Conservation (phyloP, 2,113 vertebrate genomes). For the Oreochromis spilurus region DNA sequence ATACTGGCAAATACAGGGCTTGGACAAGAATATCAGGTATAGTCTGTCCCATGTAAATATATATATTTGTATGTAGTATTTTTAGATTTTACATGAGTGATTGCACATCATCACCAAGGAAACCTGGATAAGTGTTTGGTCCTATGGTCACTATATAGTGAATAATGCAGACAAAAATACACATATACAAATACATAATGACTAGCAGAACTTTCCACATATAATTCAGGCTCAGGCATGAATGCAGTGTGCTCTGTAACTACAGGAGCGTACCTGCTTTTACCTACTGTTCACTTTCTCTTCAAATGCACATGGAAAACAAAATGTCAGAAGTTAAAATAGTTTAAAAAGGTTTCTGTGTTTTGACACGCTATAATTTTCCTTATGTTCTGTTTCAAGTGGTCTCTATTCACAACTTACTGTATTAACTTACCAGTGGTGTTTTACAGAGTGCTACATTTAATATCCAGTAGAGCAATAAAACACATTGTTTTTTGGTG, state of each 20-base stretch:
- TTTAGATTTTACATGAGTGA: not conserved
- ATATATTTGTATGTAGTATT: not conserved
- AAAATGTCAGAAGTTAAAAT: not conserved
- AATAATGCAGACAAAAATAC: not conserved
- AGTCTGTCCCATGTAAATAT: accelerated
- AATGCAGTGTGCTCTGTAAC: not conserved
- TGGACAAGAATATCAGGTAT: constrained; percentile 82
- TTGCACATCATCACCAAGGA: not conserved
- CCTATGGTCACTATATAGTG: not conserved
- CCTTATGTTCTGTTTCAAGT: not conserved
- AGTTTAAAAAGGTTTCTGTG: not conserved
- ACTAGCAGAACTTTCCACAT: not conserved
- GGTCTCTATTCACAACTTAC: not conserved
- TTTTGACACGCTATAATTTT: not conserved
- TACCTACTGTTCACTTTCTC: not conserved
- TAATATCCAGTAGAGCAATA: not conserved
- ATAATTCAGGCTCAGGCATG: not conserved
- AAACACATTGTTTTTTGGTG: not conserved
- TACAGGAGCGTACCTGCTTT: not conserved
- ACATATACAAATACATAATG: not conserved
- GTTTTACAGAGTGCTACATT: not conserved
- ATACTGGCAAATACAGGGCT: constrained; percentile 86
- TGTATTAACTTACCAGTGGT: accelerated
- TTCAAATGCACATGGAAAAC: not conserved
- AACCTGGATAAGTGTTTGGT: not conserved